Conservation (phyloP, 2,113 vertebrate species). For the Spermophilus dauricus region DNA sequence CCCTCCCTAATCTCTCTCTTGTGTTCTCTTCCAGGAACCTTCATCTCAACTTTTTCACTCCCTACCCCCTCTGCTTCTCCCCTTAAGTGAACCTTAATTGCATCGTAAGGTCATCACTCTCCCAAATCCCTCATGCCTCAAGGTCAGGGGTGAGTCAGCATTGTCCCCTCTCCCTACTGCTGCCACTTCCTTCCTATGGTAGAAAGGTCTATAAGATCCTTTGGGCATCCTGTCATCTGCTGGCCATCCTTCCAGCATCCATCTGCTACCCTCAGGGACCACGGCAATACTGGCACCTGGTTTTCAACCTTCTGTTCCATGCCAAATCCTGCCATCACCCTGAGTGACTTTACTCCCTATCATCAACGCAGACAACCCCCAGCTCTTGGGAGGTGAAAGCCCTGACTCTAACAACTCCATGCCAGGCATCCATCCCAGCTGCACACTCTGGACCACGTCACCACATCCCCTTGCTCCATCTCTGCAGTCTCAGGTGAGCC, state of each 20-base stretch:
- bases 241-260: slow-evolving; percentile 5
- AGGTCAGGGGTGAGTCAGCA: not conserved
- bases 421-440: not conserved
- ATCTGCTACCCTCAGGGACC: not conserved
- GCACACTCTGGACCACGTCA: not conserved
- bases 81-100: not conserved
- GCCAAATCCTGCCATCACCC: not conserved
- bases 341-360: not conserved
- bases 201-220: slow-evolving; percentile 7
- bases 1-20: not conserved
- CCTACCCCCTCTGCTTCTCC: not conserved
- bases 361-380: not conserved
- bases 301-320: not conserved
- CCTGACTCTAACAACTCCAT: not conserved
- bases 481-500: not conserved
- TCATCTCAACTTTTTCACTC: not conserved
- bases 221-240: slow-evolving; percentile 16
- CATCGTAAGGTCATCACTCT: not conserved
- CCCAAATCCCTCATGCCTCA: not conserved
- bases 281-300: not conserved
- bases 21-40: not conserved
- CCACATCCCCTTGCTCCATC: not conserved
- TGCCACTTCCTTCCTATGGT: not conserved
- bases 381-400: not conserved
- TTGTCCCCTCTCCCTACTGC: not conserved